Base-by-base conservation (phyloP, 1,140 invertebrate genomes). In the Drosophila malerkotliana region DNA sequence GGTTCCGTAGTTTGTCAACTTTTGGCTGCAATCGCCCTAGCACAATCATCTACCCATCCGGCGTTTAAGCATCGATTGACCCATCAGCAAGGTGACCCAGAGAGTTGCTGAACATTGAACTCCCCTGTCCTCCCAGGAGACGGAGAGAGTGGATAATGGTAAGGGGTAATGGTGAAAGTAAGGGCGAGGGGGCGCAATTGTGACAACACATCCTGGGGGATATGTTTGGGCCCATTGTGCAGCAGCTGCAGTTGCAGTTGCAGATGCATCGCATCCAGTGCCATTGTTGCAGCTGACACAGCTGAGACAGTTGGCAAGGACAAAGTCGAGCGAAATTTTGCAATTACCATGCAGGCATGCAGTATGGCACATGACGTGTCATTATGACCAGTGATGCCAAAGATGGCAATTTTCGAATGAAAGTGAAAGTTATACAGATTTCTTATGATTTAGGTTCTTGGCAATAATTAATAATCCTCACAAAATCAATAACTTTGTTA, bases 331-430 rank as follows among this genome's bases (percentile, higher is more conserved):
- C 74, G 71, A 87, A 87, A 87, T 88, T 79, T 82, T 76, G 82
- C 82, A 87, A 87, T 87, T 87, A 87, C 84, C 77, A 83, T 87
- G 78, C 77, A 78, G 34, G 53, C 79, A 69, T 41, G 66, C 45
- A 14, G 56, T 71, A 75, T 58, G 67, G 52, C 60, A 76, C 63
- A 77, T 74, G 74, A 76, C 54, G 58, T 57, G 67, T 53, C 54
- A 44, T 61, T 62, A 48, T 67, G 61, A 53, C 64, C 48, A 63
- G 56, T 62, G 69, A 18, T 59, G 52, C 41, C 53, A 45, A 26
- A 12, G 26, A 14, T 52, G 6, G n/a, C n/a, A 14, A 2, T 15
- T 6, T 15, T 2, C 0, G 1, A 24, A 47, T 47, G 1, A 18
- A 47, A 21, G 18, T 47, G 44, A 47, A 47, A 15, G 39, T 18